These are phyloP conservation scores for Arrhamphus sclerolepis DNA, from an alignment of 2,797 vertebrate genomes.

Conservation along the genomic window DNA sequence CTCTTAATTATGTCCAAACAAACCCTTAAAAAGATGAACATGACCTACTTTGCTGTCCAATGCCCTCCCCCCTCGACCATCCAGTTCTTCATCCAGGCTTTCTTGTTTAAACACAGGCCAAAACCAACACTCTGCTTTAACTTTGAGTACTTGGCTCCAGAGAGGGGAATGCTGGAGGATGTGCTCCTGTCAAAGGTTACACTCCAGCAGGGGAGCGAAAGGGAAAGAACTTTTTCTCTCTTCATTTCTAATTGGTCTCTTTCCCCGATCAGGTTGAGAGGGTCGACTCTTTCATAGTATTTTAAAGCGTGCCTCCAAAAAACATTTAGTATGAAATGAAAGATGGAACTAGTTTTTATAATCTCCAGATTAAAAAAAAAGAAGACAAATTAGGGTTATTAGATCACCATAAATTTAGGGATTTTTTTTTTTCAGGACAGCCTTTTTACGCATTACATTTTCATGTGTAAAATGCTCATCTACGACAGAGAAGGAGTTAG, in stretches of 20 bases:
- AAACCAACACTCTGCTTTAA: conserved; percentile 77
- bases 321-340: conserved; percentile 25
- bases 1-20: conserved; percentile 27
- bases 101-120: conserved; percentile 66
- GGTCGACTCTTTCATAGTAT: conserved; percentile 5
- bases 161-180: conserved; percentile 67
- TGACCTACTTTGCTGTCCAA: conserved; percentile 57
- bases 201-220: conserved; percentile 61
- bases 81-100: conserved; percentile 35
- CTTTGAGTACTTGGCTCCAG: conserved; percentile 72
- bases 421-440: conserved; percentile 53
- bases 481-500: conserved; percentile 10
- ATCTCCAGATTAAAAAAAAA: conserved; percentile 6
- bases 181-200: conserved; percentile 71
- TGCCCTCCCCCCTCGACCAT: conserved; percentile 37
- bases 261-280: conserved; percentile 22
- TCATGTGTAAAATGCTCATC: conserved; percentile 24
- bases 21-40: conserved; percentile 26
- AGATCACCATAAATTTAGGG: conserved; percentile 51
- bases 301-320: conserved; percentile 24
- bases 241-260: conserved; percentile 36
- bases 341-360: conserved; percentile 49
- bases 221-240: conserved; percentile 28
- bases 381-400: conserved; percentile 56
- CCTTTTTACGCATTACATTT: conserved; percentile 15